Base-by-base conservation (phyloP, 2,797 vertebrate genomes). In the Chelon labrosus region DNA sequence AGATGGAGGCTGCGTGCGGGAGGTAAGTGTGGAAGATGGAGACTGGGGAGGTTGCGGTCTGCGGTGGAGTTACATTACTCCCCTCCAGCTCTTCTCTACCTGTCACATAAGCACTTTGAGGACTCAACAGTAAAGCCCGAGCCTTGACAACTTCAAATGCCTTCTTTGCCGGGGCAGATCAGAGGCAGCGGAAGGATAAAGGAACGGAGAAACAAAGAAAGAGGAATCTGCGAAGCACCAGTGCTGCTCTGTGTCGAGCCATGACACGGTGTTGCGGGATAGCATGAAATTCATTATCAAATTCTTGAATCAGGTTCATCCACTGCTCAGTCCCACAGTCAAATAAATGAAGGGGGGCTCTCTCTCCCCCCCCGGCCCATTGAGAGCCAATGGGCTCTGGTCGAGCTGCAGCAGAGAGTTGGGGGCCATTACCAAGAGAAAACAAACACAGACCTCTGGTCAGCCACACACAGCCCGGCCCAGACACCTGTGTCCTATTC, bases 401-500 rank as follows among this genome's bases (percentile, higher is more conserved):
- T 82, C 4, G 64, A 78, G 70, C 75, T 77, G 80, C 71, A 82
- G 80, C 70, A 62, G 65, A 85, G 82, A 75, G 77, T 75, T 66
- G 69, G 82, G 82, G 83, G 77, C 66, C 89, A 89, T 89, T 91
- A 89, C 51, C 2, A 62, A 89, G 76, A 75, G 73, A 91, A 92
- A 92, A 92, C 90, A 93, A 92, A 92, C 87, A 89, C 51, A 83
- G 89, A 88, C 83, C 77, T 83, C 79, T 85, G 83, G 83, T 73
- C 80, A 78, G 73, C 57, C 85, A 73, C 84, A 85, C 78, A 85
- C 77, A 79, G 59, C 54, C 49, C 25, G 11, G 79, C 54, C 80
- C 75, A 65, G 84, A 91, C 92, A 92, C 91, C 90, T 92, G 91
- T 91, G 92, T 86, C 78, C 84, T 79, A 90, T 92, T 93, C 92